Evolutionary conservation across 1,140 invertebrate genomes (phyloP).

Genomic region (Elymnias hypermnestra): DNA sequence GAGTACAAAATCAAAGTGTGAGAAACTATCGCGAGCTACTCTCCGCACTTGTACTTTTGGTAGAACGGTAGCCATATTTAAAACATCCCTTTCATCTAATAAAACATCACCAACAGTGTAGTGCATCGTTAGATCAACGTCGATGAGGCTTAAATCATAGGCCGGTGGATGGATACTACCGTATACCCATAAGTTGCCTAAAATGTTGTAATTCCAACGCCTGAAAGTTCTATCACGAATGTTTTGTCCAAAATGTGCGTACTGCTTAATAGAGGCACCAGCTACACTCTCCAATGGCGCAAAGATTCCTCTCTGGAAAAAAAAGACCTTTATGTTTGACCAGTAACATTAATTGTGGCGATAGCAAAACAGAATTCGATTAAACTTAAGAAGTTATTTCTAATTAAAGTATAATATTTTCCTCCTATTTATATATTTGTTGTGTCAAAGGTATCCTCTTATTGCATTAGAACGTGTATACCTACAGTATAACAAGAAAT

Average conservation of each 20-base stretch:
- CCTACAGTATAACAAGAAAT: no score
- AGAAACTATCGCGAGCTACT: conserved; percentile 27
- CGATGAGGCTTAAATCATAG: conserved; percentile 42
- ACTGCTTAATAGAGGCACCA: conserved; percentile 47
- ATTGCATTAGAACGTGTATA: no score
- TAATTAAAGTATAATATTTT: neutral
- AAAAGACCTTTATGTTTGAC: no score
- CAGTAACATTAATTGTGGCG: conserved; percentile 12
- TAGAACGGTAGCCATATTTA: conserved; percentile 46
- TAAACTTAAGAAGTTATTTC: neutral
- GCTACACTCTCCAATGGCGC: conserved; percentile 19
- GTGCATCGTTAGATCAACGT: conserved; percentile 44
- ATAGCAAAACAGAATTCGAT: conserved; percentile 4
- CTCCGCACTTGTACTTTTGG: conserved; percentile 36
- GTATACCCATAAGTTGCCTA: conserved; percentile 34
- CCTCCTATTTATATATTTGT: no score
- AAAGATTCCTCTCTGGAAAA: conserved; percentile 17
- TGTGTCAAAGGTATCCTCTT: no score
- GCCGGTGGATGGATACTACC: conserved; percentile 30
- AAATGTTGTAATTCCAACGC: conserved; percentile 37
- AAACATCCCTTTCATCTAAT: conserved; percentile 47
- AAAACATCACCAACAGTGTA: conserved; percentile 48
- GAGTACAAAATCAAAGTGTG: conserved; percentile 17
- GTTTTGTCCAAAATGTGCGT: conserved; percentile 56
- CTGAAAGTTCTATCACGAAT: conserved; percentile 45